Conservation (phyloP, 2,888 invertebrate genomes). For the Lepeophtheirus nordmannii region DNA sequence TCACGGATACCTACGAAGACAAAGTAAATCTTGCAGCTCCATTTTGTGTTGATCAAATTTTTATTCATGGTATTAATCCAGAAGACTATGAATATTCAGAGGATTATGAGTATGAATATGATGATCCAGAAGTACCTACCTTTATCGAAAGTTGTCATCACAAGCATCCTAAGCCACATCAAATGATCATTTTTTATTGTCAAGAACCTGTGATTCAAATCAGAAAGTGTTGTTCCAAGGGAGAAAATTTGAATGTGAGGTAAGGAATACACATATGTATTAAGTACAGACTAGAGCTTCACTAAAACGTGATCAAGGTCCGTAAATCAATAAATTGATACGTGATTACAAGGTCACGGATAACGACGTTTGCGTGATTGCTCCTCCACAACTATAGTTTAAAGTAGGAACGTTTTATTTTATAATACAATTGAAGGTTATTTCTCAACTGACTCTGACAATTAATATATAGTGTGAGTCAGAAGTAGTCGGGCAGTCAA, state of each 20-base stretch:
- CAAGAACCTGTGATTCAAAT: not conserved
- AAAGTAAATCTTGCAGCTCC: not conserved
- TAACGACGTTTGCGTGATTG: too few relatives aligned
- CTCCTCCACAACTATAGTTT: too few relatives aligned
- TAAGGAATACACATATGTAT: too few relatives aligned
- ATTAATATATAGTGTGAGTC: too few relatives aligned
- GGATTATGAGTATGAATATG: not conserved
- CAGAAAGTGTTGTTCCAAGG: not conserved
- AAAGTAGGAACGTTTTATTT: too few relatives aligned
- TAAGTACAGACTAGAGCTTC: too few relatives aligned
- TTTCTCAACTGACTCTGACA: too few relatives aligned
- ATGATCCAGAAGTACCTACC: not conserved
- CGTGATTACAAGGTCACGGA: too few relatives aligned
- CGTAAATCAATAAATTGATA: too few relatives aligned
- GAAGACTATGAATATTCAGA: slow-evolving; percentile 1
- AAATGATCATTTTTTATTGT: not conserved
- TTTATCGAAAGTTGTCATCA: not conserved
- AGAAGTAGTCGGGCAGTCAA: too few relatives aligned
- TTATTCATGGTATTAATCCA: not conserved
- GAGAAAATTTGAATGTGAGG: not conserved
- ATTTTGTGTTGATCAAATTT: not conserved
- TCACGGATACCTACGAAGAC: not conserved
- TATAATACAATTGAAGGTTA: too few relatives aligned
- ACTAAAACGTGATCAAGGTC: too few relatives aligned
- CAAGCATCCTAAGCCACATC: not conserved